phyloP scores from a whole-genome alignment of 1,140 invertebrate species.

The Aphelenchoides besseyi region DNA sequence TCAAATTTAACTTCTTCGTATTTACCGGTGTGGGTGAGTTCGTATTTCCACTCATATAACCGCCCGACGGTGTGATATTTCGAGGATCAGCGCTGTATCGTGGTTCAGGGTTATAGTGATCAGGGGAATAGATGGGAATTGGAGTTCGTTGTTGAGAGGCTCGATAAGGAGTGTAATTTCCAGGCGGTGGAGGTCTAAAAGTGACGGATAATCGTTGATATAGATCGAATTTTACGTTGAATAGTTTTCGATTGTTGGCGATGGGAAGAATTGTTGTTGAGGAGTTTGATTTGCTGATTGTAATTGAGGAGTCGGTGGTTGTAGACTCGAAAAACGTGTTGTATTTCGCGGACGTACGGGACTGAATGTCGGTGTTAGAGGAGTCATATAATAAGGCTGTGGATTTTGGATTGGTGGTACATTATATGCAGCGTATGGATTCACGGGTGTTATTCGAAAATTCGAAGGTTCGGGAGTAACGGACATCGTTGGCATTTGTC shows the following conservation, averaged over 20 bases:
- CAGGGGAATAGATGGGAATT: not conserved
- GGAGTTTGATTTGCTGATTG: not conserved
- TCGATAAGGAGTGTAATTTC: not conserved
- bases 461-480: slow-evolving; percentile 5
- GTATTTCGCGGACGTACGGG: not conserved
- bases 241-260: not conserved
- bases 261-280: slow-evolving; percentile 5
- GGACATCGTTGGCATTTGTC: slow-evolving; percentile 6
- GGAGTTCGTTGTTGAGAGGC: slow-evolving; percentile 11
- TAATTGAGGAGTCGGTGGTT: not conserved
- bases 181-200: slow-evolving; percentile 3
- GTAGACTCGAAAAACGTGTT: not conserved
- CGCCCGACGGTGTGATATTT: slow-evolving; percentile 19
- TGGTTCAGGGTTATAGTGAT: not conserved
- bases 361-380: not conserved
- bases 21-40: slow-evolving; percentile 8
- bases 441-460: not conserved
- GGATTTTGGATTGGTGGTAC: not conserved
- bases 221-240: not conserved
- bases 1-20: not conserved
- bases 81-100: not conserved
- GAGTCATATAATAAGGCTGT: slow-evolving; percentile 1
- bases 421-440: not conserved
- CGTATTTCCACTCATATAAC: slow-evolving; percentile 8
- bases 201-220: not conserved